Evolutionary conservation across 2,113 vertebrate species (phyloP), one percentile per base, ranked within the genome.

Genomic region (Anhinga anhinga): DNA sequence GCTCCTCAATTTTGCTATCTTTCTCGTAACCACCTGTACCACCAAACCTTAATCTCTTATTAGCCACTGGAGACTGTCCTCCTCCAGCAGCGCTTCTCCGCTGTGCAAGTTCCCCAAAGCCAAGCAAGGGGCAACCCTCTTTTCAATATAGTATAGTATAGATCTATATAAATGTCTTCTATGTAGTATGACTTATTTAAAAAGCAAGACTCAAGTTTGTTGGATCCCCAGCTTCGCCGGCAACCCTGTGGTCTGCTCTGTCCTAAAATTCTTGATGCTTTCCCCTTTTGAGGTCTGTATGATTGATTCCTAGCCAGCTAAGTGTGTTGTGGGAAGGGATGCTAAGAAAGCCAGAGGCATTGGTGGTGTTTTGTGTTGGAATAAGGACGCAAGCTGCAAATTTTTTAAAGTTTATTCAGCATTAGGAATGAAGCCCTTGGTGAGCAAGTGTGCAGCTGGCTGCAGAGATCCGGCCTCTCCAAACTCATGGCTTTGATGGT

Each of bases 381-480:
- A 21, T 50, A 67, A 62, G 26, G 23, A 53, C 2, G 2, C 25
- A 42, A 53, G 27, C 40, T 76, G 45, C 14, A n/a, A 3, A 8
- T 52, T 52, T 85, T 89, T 79, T 56, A 0, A 47, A 25, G 56
- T 89, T 87, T 73, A 13, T 49, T 65, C 58, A 73, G 62, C 59
- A 14, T 45, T 56, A 82, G 66, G 26, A 78, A 63, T 10, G 7
- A 71, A 84, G 17, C 4, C n/a, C 38, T 88, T 32, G 11, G 29
- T 20, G 26, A 85, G 13, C 10, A 27, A 47, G 50, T 2, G 13
- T 40, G 44, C 59, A 74, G 32, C 49, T 71, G 66, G 4, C 63
- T 81, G 58, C n/a, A 17, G 72, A 73, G 34, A 8, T 21, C 0
- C 0, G 0, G 1, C 23, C 25, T 67, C 47, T 89, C 47, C 17